phyloP scores from a whole-genome alignment of 2,113 vertebrate species.

The Emydocephalus ijimae region DNA sequence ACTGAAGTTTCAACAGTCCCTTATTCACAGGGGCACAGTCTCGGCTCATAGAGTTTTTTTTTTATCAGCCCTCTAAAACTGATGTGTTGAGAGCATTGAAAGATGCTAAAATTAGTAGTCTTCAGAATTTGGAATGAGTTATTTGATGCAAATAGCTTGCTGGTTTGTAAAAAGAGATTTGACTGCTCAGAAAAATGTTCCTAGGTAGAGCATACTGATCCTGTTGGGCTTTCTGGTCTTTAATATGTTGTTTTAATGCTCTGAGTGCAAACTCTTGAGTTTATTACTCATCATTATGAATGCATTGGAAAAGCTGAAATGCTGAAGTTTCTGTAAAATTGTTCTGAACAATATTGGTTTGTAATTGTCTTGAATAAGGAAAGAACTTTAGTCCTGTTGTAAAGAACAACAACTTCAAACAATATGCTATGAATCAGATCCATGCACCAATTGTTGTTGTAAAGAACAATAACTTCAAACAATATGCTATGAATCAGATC shows the following conservation, averaged over 20 bases:
- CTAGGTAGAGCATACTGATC: neutral
- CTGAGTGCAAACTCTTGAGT: neutral
- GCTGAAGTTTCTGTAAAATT: neutral
- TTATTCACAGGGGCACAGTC: neutral
- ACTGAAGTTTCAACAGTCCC: neutral
- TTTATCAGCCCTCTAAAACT: neutral
- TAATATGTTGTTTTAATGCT: neutral
- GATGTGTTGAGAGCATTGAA: neutral
- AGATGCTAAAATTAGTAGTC: neutral
- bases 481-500: neutral
- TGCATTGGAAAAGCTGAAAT: neutral
- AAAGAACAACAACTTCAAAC: neutral
- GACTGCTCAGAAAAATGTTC: neutral
- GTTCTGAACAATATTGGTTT: neutral
- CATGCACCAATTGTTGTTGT: neutral
- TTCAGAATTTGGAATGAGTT: neutral
- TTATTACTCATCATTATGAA: neutral
- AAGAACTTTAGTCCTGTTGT: neutral
- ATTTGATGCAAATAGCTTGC: neutral
- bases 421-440: neutral
- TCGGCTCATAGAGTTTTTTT: neutral
- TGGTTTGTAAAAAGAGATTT: neutral
- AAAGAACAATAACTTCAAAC: neutral
- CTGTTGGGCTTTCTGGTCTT: neutral
- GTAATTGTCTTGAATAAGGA: neutral